Evolutionary conservation across 2,888 invertebrate genomes (phyloP), one percentile per base, ranked within the genome.

Genomic region (Altica lythri): DNA sequence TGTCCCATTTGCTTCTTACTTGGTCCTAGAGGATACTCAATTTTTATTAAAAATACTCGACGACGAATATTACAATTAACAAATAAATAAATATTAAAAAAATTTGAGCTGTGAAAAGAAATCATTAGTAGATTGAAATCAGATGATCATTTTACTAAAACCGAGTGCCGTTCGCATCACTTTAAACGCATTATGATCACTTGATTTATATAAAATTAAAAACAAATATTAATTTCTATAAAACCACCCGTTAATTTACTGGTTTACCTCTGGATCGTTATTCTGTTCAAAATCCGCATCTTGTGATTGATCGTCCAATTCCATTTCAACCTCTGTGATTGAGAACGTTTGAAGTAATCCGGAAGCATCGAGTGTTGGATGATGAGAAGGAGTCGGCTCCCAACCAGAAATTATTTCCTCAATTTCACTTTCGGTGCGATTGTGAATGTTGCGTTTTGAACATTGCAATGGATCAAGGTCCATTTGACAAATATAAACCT

Each of bases 401-500:
- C 93, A 94, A 43, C 82, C 82, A 54, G 83, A 75, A 34, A 85
- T 78, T 55, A 92, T 83, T 60, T 82, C 80, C 68, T 88, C 82
- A 35, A 97, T 89, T 53, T 96, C 95, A 1, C 83, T 81, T 65
- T 89, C 81, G 0, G 81, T 83, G 40, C 95, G 83, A 60, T 88
- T 84, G 74, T 97, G 96, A 52, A 89, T 84, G 76, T 96, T 96
- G 54, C 92, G 83, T 72, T 89, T 89, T 52, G 83, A 79, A 75
- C 96, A 96, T 1, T 83, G 77, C 56, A 86, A 82, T 8, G 87
- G 75, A 73, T 95, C 95, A 71, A 86, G 82, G 66, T 92, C 89
- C 83, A 95, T 83, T 72, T 95, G 92, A 68, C 91, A 89, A 53
- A 95, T 83, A 75, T 93, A 97, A 12, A 93, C 94, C 95, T 95